Evolutionary conservation across 2,113 vertebrate species (phyloP), one percentile per base, ranked within the genome.

Genomic region (Caracal caracal): DNA sequence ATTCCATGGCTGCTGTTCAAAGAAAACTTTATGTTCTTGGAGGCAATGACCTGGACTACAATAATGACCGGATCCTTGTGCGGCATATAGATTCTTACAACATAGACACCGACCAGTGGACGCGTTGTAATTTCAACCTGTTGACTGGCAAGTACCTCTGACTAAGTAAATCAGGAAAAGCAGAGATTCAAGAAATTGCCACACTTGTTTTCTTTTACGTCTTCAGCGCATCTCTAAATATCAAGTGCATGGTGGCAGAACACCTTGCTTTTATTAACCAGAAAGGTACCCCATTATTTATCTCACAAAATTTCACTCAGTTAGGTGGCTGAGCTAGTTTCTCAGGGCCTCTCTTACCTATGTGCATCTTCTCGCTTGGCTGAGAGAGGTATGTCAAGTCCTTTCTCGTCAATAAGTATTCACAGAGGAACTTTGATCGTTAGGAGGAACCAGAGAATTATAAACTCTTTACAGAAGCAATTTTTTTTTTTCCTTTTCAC

Each of bases 1-100:
- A 99, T 91, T 99, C 99, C 92, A 99, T 99, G 99, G 99, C 99
- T 9, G 99, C 99, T 0, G 99, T 99, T 88, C 99, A 99, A 78
- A 99, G 99, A 97, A 99, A 99, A 96, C 99, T 99, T 7, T 99
- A 99, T 0, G 99, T 99, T 95, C 97, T 99, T 0, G 99, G 99
- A 0, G 99, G 99, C 68, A 99, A 99, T 11, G 99, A 99, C 97
- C 98, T 99, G 30, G 99, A 99, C 98, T 99, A 99, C 98, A 99
- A 99, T 97, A 99, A 99, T 0, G 99, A 99, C 94, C 99, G 99
- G 33, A 99, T 99, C 94, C 99, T 99, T 82, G 99, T 99, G 51
- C 99, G 99, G 8, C 99, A 99, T 92, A 99, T 99, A 94, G 99
- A 99, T 97, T 99, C 99, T 56, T 99, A 99, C 86, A 99, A 99